phyloP scores from a whole-genome alignment of 1,140 invertebrate species.

The Drosophila lini region DNA sequence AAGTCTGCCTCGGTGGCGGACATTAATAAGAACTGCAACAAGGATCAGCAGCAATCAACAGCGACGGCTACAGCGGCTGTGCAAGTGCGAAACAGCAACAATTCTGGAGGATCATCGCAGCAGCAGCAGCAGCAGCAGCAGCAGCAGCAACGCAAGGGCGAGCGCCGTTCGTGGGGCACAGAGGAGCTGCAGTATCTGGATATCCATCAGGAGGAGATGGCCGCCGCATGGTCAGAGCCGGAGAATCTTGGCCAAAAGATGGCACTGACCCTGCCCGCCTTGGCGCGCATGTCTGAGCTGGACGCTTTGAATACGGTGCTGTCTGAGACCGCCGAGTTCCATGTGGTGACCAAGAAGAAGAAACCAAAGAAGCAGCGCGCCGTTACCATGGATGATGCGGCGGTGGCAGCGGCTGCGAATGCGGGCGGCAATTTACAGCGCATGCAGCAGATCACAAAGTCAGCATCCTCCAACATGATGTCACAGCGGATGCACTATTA shows the following conservation, averaged over 20 bases:
- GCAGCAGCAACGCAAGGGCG: conserved; percentile 72
- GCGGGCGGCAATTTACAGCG: conserved; percentile 67
- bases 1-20: conserved; percentile 69
- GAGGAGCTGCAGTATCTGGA: conserved; percentile 85
- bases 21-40: conserved; percentile 62
- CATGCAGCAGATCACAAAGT: conserved; percentile 71
- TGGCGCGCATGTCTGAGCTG: conserved; percentile 69
- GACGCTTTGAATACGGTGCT: conserved; percentile 71
- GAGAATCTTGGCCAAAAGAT: conserved; percentile 11
- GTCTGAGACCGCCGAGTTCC: conserved; percentile 86
- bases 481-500: conserved; percentile 61
- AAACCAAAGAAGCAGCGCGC: conserved; percentile 88
- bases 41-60: conserved; percentile 47
- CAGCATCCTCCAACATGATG: conserved; percentile 69
- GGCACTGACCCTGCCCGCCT: conserved; percentile 35
- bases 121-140: conserved; percentile 17
- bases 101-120: neutral
- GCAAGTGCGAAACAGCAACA: conserved; percentile 22
- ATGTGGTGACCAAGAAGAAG: conserved; percentile 89
- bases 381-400: conserved; percentile 79
- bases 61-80: neutral
- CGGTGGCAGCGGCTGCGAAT: conserved; percentile 57
- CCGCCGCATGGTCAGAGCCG: conserved; percentile 36
- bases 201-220: conserved; percentile 36
- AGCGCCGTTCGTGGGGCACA: conserved; percentile 88